Evolutionary conservation across 2,888 invertebrate species (phyloP), one percentile per base, ranked within the genome.

Genomic region (Eupsilia transversa): DNA sequence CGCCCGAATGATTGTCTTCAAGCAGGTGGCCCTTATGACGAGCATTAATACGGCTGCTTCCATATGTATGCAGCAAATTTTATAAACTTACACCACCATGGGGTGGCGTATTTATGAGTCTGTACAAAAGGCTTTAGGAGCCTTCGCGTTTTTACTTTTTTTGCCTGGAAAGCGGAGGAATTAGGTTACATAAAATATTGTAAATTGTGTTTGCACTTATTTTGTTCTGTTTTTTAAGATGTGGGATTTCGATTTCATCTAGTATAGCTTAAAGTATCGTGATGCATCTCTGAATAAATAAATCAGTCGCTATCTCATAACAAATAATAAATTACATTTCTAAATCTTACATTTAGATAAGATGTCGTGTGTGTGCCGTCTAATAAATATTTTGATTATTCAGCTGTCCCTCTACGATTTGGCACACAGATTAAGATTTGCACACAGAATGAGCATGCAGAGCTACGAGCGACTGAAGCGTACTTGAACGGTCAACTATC

Each of bases 401-500:
- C 88, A 89, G 88, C 86, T 87, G 88, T 79, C 82, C 80, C 77
- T 84, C 79, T 80, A 74, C 85, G 91, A 92, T 92, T 89, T 84
- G 87, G 89, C 86, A 85, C 89, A 85, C 83, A 87, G 90, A 92
- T 92, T 89, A 89, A 86, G 86, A 89, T 91, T 89, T 89, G 90
- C 89, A 89, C 82, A 87, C 85, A 87, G 87, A 88, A 85, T 83
- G 76, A 83, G 81, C 84, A 79, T 79, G 82, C 80, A 80, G 71
- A 89, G 88, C 89, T 89, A 88, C 89, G 84, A 87, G 89, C 87
- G 89, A 90, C 92, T 91, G 90, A 92, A 92, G 91, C 93, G 89
- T 91, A 91, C 91, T 93, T 91, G 92, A 93, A 91, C 93, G 94
- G 94, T 93, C 93, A 93, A 90, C 94, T 93, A 96, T 96, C 96